Base-by-base conservation (phyloP, 2,888 invertebrate genomes). In the Baccha elongata region DNA sequence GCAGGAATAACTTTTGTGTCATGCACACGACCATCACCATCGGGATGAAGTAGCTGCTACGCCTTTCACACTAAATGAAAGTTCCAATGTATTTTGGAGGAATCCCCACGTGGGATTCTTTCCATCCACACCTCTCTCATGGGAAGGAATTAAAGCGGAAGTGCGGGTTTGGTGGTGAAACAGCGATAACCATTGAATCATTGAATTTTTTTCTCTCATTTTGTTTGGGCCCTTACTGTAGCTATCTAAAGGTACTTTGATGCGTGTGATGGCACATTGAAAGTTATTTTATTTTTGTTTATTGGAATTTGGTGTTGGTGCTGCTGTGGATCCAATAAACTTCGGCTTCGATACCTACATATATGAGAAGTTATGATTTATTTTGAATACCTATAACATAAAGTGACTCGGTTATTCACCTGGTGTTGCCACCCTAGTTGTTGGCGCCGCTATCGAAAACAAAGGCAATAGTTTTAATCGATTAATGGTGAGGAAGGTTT, bases 161-260 rank as follows among this genome's bases (percentile, higher is more conserved):
- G 76, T 76, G 67, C 40, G 62, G 67, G 67, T 42, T 60, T 3
- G 35, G 23, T 23, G 23, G 3, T 23, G 35, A 10, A 53, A 40
- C 52, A 76, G 46, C 76, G 81, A 72, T 81, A 81, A 81, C 46
- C 76, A 72, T 67, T 81, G 81, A 81, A 81, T 76, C 71, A 76
- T 81, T 81, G 76, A 81, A 42, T 46, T 37, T 60, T 29, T 60
- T 32, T 35, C n/a, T 35, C 23, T 35, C 19, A 23, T 8, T 17
- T 32, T 32, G 29, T 32, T 5, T 32, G 1, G 4, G 8, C 29
- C 29, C 29, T 32, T 32, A 29, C 23, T 29, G 13, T 50, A 11
- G 1, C 3, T 17, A 10, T 19, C 32, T 48, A 26, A 37, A 74
- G 26, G 65, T 40, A 60, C 44, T 29, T 44, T 60, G 69, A 76